phyloP scores from a whole-genome alignment of 2,888 invertebrate genomes.

The Entomobrya proxima region DNA sequence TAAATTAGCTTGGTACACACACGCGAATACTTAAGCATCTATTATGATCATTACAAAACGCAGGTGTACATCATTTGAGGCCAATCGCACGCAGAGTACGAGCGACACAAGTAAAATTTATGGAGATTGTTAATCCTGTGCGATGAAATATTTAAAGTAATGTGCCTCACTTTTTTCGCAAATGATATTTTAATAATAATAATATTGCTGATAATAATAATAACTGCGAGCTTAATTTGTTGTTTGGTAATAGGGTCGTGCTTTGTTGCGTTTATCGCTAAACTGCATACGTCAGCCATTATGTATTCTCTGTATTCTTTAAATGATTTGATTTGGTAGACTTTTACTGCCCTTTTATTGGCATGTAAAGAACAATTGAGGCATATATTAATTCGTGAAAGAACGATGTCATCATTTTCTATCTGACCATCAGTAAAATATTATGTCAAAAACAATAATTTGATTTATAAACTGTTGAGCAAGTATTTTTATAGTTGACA shows the following conservation, averaged over 20 bases:
- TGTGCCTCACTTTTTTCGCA: conserved; percentile 30
- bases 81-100: background rate
- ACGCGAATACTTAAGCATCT: background rate
- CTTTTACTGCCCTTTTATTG: conserved; percentile 55
- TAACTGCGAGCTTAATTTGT: conserved; percentile 45
- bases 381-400: conserved; percentile 44
- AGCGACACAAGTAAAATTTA: conserved; percentile 19
- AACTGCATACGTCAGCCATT: conserved; percentile 12
- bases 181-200: conserved; percentile 40
- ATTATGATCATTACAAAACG: background rate
- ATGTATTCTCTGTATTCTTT: conserved; percentile 42
- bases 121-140: conserved; percentile 30
- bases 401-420: conserved; percentile 34
- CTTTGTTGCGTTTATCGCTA: background rate
- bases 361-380: conserved; percentile 45
- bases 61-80: background rate
- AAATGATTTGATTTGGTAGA: conserved; percentile 23
- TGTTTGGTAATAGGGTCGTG: conserved; percentile 39
- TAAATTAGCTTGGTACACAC: background rate
- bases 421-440: conserved; percentile 34
- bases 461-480: conserved; percentile 58
- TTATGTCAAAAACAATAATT: conserved; percentile 41
- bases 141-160: conserved; percentile 44
- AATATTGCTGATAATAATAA: conserved; percentile 27
- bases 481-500: conserved; percentile 57